Conservation (phyloP, 2,797 vertebrate species). For the Columba guinea region DNA sequence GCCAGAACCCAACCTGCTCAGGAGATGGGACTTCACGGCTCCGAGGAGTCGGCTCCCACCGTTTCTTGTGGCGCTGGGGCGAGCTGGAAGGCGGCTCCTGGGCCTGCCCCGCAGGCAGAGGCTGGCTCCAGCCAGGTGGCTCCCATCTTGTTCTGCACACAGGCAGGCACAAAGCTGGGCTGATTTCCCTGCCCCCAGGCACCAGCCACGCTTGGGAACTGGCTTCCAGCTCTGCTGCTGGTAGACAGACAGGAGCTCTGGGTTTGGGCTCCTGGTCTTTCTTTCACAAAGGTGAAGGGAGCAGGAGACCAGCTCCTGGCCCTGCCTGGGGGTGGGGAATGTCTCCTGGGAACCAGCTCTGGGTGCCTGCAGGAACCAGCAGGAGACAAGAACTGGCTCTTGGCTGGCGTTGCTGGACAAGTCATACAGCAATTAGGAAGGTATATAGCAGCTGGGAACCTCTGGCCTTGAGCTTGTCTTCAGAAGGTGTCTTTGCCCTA, state of each 20-base stretch:
- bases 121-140: constrained; percentile 7
- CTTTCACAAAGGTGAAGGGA: not conserved
- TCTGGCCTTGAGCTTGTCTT: not conserved
- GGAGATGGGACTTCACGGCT: not conserved
- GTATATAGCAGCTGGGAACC: not conserved
- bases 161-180: not conserved
- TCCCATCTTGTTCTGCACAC: constrained; percentile 2
- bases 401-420: not conserved
- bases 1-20: not conserved
- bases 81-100: not conserved
- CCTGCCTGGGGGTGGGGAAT: constrained; percentile 24
- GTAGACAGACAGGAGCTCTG: constrained; percentile 11
- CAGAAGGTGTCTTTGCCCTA: not conserved
- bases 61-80: not conserved
- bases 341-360: constrained; percentile 50
- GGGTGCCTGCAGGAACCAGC: not conserved
- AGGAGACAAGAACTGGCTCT: constrained; percentile 6
- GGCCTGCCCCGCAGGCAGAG: not conserved
- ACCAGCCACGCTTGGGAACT: constrained; percentile 18
- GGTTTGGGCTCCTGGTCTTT: constrained; percentile 33
- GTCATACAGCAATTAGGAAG: not conserved
- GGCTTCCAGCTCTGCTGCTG: not conserved
- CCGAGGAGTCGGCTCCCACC: not conserved
- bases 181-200: constrained; percentile 14
- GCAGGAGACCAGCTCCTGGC: constrained; percentile 10